Evolutionary conservation across 1,140 invertebrate genomes (phyloP).

Genomic region (Callitettix versicolor): DNA sequence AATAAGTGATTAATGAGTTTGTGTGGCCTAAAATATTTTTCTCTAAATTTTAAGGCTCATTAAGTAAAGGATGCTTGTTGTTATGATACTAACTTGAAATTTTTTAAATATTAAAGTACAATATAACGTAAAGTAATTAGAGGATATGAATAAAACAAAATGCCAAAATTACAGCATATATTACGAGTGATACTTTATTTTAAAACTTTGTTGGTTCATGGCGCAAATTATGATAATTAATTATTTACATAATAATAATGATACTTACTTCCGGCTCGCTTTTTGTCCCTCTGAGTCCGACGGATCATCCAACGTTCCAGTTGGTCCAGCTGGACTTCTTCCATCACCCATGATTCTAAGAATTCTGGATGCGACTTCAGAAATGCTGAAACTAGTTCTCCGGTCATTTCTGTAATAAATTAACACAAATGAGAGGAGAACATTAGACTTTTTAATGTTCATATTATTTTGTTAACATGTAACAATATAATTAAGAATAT

Average conservation of each 20-base stretch:
- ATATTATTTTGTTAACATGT: too few species aligned
- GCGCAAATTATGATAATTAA: background rate
- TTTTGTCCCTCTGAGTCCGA: constrained; percentile 38
- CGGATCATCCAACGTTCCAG: constrained; percentile 48
- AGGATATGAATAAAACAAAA: background rate
- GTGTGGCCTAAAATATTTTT: too few species aligned
- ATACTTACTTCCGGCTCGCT: constrained; percentile 26
- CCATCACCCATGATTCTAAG: constrained; percentile 43
- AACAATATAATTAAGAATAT: too few species aligned
- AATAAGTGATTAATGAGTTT: too few species aligned
- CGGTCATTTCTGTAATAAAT: constrained; percentile 21
- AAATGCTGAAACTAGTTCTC: constrained; percentile 35
- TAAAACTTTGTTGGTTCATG: background rate
- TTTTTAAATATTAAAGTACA: too few species aligned
- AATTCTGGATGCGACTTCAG: constrained; percentile 43
- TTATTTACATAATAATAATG: too few species aligned
- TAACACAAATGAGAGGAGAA: too few species aligned
- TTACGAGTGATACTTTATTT: background rate
- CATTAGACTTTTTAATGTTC: too few species aligned
- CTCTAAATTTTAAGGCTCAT: too few species aligned
- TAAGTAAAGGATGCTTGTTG: too few species aligned
- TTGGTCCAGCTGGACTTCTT: constrained; percentile 42
- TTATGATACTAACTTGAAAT: too few species aligned
- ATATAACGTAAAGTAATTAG: too few species aligned
- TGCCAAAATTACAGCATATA: background rate